These are phyloP conservation scores for Invenusta paracnida DNA, from an alignment of 2,888 invertebrate genomes.

Conservation along the genomic window DNA sequence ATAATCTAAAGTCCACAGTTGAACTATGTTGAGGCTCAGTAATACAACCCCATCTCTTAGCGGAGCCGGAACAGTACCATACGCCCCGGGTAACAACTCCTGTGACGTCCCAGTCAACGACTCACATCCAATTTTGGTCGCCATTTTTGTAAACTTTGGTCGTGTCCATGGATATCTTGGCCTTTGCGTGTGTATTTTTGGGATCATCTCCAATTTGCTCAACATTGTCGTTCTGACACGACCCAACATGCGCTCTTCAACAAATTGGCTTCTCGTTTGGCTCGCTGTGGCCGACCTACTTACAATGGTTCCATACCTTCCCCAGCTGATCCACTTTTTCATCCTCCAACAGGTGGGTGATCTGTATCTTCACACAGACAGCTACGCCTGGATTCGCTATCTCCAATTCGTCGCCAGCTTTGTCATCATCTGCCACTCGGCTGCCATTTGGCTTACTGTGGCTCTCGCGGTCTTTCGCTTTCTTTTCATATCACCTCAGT, in stretches of 20 bases:
- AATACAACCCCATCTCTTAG: too few relatives aligned
- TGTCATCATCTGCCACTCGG: constrained; percentile 79
- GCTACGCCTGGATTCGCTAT: constrained; percentile 60
- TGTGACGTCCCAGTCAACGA: not conserved
- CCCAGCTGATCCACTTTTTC: constrained; percentile 73
- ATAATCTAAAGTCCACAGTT: too few relatives aligned
- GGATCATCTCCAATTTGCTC: constrained; percentile 80
- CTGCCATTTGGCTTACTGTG: constrained; percentile 86
- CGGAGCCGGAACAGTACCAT: too few relatives aligned
- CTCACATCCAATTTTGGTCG: constrained; percentile 13
- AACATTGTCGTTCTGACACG: constrained; percentile 84
- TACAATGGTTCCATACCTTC: constrained; percentile 83
- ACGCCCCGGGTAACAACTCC: too few relatives aligned
- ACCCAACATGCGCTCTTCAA: constrained; percentile 82
- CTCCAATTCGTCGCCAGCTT: constrained; percentile 76
- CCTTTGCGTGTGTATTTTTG: constrained; percentile 79
- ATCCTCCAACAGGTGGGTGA: constrained; percentile 50
- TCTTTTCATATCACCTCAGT: constrained; percentile 68
- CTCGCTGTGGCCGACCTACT: constrained; percentile 80
- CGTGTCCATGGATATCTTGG: constrained; percentile 77
- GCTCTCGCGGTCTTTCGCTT: constrained; percentile 87
- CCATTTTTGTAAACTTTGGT: constrained; percentile 51
- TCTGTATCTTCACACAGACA: constrained; percentile 51
- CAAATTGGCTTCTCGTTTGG: constrained; percentile 79
- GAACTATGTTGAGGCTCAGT: too few relatives aligned